Percentiles rank a stretch among this genome's conserved stretches.
These are phyloP conservation scores for Andrena flavipes DNA, from an alignment of 2,888 invertebrate genomes.

Conservation along the genomic window DNA sequence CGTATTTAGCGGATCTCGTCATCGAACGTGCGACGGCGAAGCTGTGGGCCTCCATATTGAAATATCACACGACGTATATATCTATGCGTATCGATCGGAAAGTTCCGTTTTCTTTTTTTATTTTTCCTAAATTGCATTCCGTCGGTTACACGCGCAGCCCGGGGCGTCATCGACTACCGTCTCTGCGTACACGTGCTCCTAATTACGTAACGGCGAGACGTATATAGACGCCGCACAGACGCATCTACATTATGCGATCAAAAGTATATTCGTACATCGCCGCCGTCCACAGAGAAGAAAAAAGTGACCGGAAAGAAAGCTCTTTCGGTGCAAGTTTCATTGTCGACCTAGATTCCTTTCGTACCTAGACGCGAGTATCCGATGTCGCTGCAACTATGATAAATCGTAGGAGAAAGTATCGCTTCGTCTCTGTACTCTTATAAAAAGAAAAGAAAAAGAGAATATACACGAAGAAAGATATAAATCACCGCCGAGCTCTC, in stretches of 20 bases:
- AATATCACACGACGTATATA: conserved; percentile 54
- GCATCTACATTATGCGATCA: conserved; percentile 19
- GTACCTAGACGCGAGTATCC: conserved; percentile 8
- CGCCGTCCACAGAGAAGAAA: conserved; percentile 3
- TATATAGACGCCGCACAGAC: conserved; percentile 29
- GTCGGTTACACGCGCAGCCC: conserved; percentile 40
- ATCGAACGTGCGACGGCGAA: conserved; percentile 64
- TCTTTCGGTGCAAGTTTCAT: not conserved
- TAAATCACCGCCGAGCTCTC: conserved; percentile 3
- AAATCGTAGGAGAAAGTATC: not conserved
- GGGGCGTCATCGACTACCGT: conserved; percentile 19
- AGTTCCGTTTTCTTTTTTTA: conserved; percentile 31
- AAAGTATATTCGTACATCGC: conserved; percentile 10
- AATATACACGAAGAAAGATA: not conserved
- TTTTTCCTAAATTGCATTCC: conserved; percentile 6
- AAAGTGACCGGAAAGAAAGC: conserved; percentile 10
- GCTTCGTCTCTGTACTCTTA: not conserved
- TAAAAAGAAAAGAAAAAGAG: not conserved
- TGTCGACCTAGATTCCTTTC: not conserved
- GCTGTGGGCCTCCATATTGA: conserved; percentile 52
- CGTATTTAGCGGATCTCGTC: conserved; percentile 59
- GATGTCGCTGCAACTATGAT: conserved; percentile 2
- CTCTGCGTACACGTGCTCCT: conserved; percentile 24
- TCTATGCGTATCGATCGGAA: conserved; percentile 27
- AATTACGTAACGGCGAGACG: conserved; percentile 35